Base-by-base conservation (phyloP, 2,888 invertebrate genomes). In the Folsomia candida region DNA sequence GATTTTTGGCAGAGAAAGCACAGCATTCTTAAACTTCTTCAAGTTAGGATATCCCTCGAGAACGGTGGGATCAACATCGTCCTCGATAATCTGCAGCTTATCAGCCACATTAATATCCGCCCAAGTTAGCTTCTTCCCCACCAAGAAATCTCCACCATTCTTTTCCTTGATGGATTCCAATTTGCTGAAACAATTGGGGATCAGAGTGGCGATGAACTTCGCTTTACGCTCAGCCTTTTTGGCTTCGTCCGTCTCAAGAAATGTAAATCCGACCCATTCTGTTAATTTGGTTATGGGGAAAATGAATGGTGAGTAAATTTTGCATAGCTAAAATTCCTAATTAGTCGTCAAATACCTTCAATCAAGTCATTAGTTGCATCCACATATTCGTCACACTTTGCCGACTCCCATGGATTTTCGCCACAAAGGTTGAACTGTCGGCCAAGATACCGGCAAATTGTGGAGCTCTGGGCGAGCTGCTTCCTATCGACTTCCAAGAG, bases 401-500 rank as follows among this genome's bases (percentile, higher is more conserved):
- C n/a, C n/a, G n/a, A n/a, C n/a, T n/a, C n/a, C n/a, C n/a, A n/a
- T n/a, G n/a, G n/a, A n/a, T n/a, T n/a, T n/a, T n/a, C n/a, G n/a
- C n/a, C n/a, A n/a, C n/a, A n/a, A n/a, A n/a, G n/a, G n/a, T n/a
- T n/a, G n/a, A n/a, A n/a, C n/a, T n/a, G n/a, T n/a, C n/a, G n/a
- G n/a, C n/a, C n/a, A n/a, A n/a, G n/a, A n/a, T n/a, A n/a, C n/a
- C n/a, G n/a, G n/a, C n/a, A n/a, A n/a, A n/a, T n/a, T n/a, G n/a
- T n/a, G n/a, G n/a, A n/a, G n/a, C n/a, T n/a, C n/a, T n/a, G n/a
- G n/a, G n/a, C n/a, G n/a, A n/a, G n/a, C n/a, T n/a, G n/a, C n/a
- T n/a, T 27, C 74, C 76, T n/a, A 1, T 78, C 80, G 24, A 80
- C 75, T 69, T 79, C 71, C 18, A 81, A 72, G 4, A 80, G 71